Base-by-base conservation (phyloP, 1,140 invertebrate genomes). In the Heliothis virescens region DNA sequence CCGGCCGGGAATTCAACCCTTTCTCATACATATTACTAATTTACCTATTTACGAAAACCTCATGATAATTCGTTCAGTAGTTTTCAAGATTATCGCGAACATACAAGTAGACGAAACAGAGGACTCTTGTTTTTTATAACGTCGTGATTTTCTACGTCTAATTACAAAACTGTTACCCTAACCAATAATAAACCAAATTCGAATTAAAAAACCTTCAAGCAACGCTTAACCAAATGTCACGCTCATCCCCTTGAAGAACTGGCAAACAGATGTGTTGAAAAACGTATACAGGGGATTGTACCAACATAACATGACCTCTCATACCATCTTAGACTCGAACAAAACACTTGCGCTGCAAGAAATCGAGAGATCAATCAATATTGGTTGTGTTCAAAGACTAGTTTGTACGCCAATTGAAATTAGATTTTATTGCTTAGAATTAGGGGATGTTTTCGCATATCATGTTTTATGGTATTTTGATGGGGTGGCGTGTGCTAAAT, bases 191-290 rank as follows among this genome's bases (percentile, higher is more conserved):
- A 18, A 55, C 26, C 11, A 52, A 57, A 78, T 69, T 74, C 50
- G 67, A 73, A 86, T 86, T 85, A 82, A 85, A 88, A 83, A 76
- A 69, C 82, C 50, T 82, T 86, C 72, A 85, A 82, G 47, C 57
- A 75, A 48, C 80, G 72, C 82, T 85, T 86, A 82, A 83, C 87
- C 84, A 86, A 88, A 86, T 88, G 85, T 86, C 81, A 83, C 82
- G 82, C 26, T 55, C 60, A 72, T 83, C 76, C 60, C 72, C 34
- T 76, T 84, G 75, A 84, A 85, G 83, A 83, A 69, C 80, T 47
- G 52, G 11, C 80, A 81, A 86, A 83, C 86, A 86, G 83, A 87
- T 87, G 84, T 60, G 59, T 55, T 79, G 77, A 80, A 34, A 60
- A 79, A 83, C 48, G 34, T 13, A 73, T 21, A 12, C 12, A 71